Base-by-base conservation (phyloP, 2,113 vertebrate genomes). In the Peromyscus polionotus region DNA sequence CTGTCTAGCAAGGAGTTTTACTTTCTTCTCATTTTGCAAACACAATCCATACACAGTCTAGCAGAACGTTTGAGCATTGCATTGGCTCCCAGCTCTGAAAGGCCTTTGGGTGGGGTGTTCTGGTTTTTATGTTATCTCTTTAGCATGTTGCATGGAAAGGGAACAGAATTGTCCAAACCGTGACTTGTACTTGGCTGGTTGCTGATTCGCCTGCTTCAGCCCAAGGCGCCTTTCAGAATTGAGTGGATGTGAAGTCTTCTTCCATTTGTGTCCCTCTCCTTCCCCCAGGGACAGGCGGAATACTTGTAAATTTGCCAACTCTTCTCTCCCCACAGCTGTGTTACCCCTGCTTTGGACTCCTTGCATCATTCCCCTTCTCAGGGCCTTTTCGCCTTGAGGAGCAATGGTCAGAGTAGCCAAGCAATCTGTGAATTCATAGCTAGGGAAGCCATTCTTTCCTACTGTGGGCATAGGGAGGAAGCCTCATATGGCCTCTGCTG, bases 21-120 rank as follows among this genome's bases (percentile, higher is more conserved):
- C 54, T 86, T 97, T 87, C 19, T 51, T 33, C 22, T 86, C 54
- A 17, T 33, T 93, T 93, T 95, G n/a, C 75, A 90, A 87, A 57
- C 65, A 48, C 5, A 19, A 59, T 63, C 7, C 61, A 26, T 20
- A 39, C 28, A 93, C 0, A 70, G 45, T 12, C 33, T 31, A 86
- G 8, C 3, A 8, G 10, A 42, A 59, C 39, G 88, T 54, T 31
- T 86, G 48, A 33, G 6, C n/a, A 12, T n/a, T 10, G 81, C 12
- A 17, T 54, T 5, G 77, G 24, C 68, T 22, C 26, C 45, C 8
- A 95, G 16, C 42, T 94, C 48, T 5, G 22, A 83, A 33, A 79
- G 36, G 45, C 26, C 61, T 22, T 81, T 63, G 22, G 88, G 13
- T 20, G 54, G n/a, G 67, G 22, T 33, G 5, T 88, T 90, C 45